phyloP scores from a whole-genome alignment of 2,888 invertebrate genomes.

The Drosophila nigricruria region DNA sequence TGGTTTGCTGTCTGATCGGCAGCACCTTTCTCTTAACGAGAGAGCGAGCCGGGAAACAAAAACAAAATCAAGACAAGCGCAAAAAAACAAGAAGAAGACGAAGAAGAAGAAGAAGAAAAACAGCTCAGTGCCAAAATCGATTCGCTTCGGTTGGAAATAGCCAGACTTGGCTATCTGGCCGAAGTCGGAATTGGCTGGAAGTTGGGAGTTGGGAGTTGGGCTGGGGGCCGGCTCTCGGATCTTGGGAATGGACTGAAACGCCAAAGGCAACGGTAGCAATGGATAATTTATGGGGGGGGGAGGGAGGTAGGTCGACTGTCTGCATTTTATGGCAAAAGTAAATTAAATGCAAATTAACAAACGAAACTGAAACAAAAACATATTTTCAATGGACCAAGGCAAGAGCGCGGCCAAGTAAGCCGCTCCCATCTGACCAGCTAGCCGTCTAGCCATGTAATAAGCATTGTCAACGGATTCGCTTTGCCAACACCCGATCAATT shows the following conservation, averaged over 20 bases:
- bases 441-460: slow-evolving; percentile 26
- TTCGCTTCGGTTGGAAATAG: slow-evolving; percentile 50
- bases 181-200: slow-evolving; percentile 15
- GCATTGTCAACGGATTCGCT: slow-evolving; percentile 55
- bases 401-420: slow-evolving; percentile 7
- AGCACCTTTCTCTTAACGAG: slow-evolving; percentile 62
- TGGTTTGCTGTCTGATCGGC: slow-evolving; percentile 59
- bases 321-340: slow-evolving; percentile 53
- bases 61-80: slow-evolving; percentile 29
- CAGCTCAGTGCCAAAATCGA: slow-evolving; percentile 66
- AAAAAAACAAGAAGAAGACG: slow-evolving; percentile 12
- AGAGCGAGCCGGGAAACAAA: slow-evolving; percentile 40
- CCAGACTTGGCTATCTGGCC: slow-evolving; percentile 18
- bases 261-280: slow-evolving; percentile 66
- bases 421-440: slow-evolving; percentile 16
- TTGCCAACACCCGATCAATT: slow-evolving; percentile 31
- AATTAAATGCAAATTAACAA: slow-evolving; percentile 72
- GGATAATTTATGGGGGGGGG: slow-evolving; percentile 58
- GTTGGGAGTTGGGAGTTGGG: slow-evolving; percentile 7
- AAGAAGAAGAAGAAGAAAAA: slow-evolving; percentile 26
- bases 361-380: slow-evolving; percentile 28
- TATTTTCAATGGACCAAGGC: slow-evolving; percentile 7
- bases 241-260: slow-evolving; percentile 16
- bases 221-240: background rate
- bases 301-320: no score